These are phyloP conservation scores for Myripristis murdjan DNA, from an alignment of 2,797 vertebrate genomes.

Conservation along the genomic window DNA sequence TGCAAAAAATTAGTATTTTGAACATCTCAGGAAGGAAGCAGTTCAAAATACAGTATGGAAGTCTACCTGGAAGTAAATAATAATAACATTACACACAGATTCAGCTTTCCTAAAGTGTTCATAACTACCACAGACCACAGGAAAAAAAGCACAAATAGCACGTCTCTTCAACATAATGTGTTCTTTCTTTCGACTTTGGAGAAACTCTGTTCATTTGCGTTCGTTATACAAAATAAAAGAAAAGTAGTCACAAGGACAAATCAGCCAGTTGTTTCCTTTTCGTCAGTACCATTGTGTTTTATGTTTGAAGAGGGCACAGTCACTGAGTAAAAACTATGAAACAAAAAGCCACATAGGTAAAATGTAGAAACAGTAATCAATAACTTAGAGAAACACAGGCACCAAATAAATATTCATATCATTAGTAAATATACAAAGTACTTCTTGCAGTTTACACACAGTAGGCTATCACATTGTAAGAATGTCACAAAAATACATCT, in stretches of 20 bases:
- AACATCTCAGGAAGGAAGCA: neutral
- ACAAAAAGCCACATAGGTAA: conserved; percentile 53
- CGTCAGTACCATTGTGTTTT: conserved; percentile 60
- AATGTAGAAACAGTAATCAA: conserved; percentile 77
- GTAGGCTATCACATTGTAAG: conserved; percentile 82
- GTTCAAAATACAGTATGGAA: neutral
- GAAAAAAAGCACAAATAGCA: conserved; percentile 2
- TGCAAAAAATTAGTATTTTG: neutral
- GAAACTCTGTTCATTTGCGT: too few relatives aligned
- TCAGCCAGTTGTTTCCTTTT: neutral
- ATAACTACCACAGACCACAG: neutral
- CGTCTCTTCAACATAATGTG: neutral
- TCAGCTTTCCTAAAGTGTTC: neutral
- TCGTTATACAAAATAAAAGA: neutral
- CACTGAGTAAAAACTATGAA: conserved; percentile 51
- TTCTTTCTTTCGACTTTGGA: neutral
- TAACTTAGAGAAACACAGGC: conserved; percentile 84
- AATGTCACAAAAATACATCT: conserved; percentile 56
- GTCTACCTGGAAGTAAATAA: neutral
- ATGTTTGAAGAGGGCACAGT: conserved; percentile 48
- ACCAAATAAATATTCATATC: conserved; percentile 88
- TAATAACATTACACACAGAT: too few relatives aligned
- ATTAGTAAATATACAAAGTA: conserved; percentile 85
- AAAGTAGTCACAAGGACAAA: conserved; percentile 7
- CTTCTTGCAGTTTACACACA: conserved; percentile 78